Base-by-base conservation (phyloP, 2,888 invertebrate species). In the Icerya purchasi region DNA sequence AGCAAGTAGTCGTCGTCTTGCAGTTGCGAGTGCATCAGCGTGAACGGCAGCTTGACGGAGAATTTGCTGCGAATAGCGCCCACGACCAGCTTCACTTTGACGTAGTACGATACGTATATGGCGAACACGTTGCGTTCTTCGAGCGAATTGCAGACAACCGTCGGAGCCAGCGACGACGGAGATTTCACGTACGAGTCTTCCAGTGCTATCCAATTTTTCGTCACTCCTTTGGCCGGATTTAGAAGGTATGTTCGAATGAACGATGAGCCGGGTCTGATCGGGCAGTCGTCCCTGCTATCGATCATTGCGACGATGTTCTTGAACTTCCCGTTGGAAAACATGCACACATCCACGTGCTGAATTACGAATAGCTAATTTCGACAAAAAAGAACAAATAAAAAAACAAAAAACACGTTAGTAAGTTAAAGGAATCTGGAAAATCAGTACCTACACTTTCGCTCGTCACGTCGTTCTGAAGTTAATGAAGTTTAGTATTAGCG, bases 281-380 rank as follows among this genome's bases (percentile, higher is more conserved):
- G 83, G 66, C 78, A 78, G 61, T 76, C 77, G 1, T 80, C 78
- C 62, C 76, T 78, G 61, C 79, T 76, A 62, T 80, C 79, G 56
- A 77, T 69, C 62, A 75, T 68, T 1, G 87, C 89, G 1, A 91
- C 89, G n/a, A 87, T 82, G 71, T 90, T 91, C 73, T 91, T 90
- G 75, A 91, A 91, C 73, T 90, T 90, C 0, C 90, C 90, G 68
- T 90, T 89, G 65, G 90, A 91, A 73, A 92, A 89, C 85, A 93
- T 90, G 72, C 90, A 90, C 1, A 93, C 91, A 69, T 90, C 89
- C 22, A 90, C 90, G 71, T 89, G 86, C 69, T 91, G 90, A 2
- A 90, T 84, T 60, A 88, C 81, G 68, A 86, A 78, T 3, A 85
- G 81, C 89, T 90, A 73, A 10, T n/a, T n/a, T n/a, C 68, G 68